Evolutionary conservation across 2,888 invertebrate species (phyloP).

Genomic region (Herminia tarsipennalis): DNA sequence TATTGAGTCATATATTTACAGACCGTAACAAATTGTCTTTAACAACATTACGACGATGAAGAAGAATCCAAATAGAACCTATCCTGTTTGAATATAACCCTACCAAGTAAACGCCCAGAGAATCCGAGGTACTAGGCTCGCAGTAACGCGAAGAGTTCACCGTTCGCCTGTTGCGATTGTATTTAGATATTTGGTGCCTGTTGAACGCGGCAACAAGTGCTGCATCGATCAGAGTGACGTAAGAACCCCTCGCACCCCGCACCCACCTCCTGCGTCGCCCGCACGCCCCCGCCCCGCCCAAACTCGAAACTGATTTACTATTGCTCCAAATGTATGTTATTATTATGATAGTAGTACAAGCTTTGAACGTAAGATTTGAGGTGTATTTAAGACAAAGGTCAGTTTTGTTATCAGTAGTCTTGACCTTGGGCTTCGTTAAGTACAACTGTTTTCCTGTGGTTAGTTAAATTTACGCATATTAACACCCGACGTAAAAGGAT

Average conservation of each 20-base stretch:
- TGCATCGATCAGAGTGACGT: slow-evolving; percentile 81
- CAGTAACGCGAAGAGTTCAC: slow-evolving; percentile 38
- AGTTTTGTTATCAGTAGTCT: too few species aligned
- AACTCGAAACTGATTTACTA: slow-evolving; percentile 61
- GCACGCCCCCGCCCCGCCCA: slow-evolving; percentile 43
- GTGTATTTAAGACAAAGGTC: not conserved
- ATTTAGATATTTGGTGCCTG: slow-evolving; percentile 68
- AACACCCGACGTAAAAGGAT: too few species aligned
- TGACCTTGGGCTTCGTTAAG: too few species aligned
- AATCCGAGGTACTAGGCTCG: slow-evolving; percentile 39
- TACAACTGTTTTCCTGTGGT: too few species aligned
- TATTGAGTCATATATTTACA: too few species aligned
- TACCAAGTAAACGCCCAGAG: not conserved
- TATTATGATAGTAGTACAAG: slow-evolving; percentile 14
- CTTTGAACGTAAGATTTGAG: not conserved
- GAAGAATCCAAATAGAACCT: too few species aligned
- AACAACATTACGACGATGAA: too few species aligned
- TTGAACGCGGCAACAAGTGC: slow-evolving; percentile 81
- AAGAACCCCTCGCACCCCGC: slow-evolving; percentile 43
- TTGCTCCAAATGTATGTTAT: slow-evolving; percentile 43
- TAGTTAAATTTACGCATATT: too few species aligned
- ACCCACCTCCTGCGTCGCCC: slow-evolving; percentile 28
- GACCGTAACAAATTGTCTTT: too few species aligned
- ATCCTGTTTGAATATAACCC: not conserved
- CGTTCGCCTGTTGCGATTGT: slow-evolving; percentile 39